phyloP scores from a whole-genome alignment of 2,888 invertebrate species.

The Drosophila nigricruria region DNA sequence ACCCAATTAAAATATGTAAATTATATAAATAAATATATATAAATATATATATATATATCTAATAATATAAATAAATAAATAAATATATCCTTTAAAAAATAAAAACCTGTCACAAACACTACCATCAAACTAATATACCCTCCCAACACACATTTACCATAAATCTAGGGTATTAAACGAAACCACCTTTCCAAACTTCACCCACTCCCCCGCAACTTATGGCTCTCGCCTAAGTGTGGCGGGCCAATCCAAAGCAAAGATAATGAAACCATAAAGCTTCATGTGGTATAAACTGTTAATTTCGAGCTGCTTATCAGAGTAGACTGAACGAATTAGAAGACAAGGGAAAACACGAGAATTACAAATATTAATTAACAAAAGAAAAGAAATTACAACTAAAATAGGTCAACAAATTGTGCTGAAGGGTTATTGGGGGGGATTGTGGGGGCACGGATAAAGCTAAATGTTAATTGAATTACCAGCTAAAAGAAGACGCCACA shows the following conservation, averaged over 20 bases:
- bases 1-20: not conserved
- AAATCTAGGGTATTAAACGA: not conserved
- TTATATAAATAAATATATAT: not conserved
- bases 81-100: not conserved
- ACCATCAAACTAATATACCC: not conserved
- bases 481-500: slow-evolving; percentile 45
- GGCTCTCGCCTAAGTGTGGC: not conserved
- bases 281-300: slow-evolving; percentile 48
- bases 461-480: slow-evolving; percentile 71
- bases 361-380: slow-evolving; percentile 68
- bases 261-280: slow-evolving; percentile 45
- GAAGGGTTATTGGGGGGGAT: not conserved
- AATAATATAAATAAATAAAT: too few relatives aligned
- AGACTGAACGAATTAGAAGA: slow-evolving; percentile 9
- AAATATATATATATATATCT: not conserved
- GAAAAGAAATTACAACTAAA: slow-evolving; percentile 28
- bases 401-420: slow-evolving; percentile 55
- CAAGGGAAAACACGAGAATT: slow-evolving; percentile 40
- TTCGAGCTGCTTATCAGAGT: slow-evolving; percentile 48
- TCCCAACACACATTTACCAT: not conserved
- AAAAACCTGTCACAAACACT: not conserved
- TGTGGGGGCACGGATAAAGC: slow-evolving; percentile 1
- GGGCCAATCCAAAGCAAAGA: slow-evolving; percentile 33
- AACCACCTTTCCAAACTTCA: slow-evolving; percentile 10
- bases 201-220: slow-evolving; percentile 3